Base-by-base conservation (phyloP, 2,888 invertebrate genomes). In the Gastrophysa polygoni region DNA sequence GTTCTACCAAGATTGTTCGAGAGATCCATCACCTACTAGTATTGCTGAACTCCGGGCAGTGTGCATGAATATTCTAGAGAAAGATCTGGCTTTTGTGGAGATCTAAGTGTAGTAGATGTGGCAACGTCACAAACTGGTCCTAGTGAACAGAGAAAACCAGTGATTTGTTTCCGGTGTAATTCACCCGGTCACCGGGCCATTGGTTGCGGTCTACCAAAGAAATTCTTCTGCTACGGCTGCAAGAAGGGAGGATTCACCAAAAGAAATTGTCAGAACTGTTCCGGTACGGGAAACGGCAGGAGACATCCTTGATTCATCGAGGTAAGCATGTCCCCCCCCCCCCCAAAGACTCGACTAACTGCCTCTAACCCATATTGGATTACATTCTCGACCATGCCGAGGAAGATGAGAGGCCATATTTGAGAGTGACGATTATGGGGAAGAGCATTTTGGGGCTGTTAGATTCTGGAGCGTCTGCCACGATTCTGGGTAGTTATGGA, bases 251-350 rank as follows among this genome's bases (percentile, higher is more conserved):
- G 48, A n/a, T 20, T 21, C 21, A 49, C 49, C 14, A 49, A 49
- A 16, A n/a, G 29, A 28, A 47, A 60, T 48, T 66, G 66, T 43
- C 59, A 57, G 6, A 51, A 59, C 16, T 68, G 62, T 57, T 57
- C 28, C 16, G 16, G n/a, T 1, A n/a, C 14, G 66, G 58, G 63
- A 68, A 68, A 68, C 63, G 58, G 44, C 2, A 48, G 49, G 11
- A 21, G 56, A 44, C 58, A 57, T 51, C 51, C 50, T 32, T 59
- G 51, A 47, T 18, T 14, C 1, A 28, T 20, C 48, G 57, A 38
- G 49, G n/a, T n/a, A 21, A 8, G 29, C 38, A 44, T 44, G 60
- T n/a, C n/a, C n/a, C n/a, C n/a, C n/a, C n/a, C 10, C 17, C 14
- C n/a, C n/a, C 52, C 11, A 1, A 38, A 43, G 4, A 54, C 44